phyloP scores from a whole-genome alignment of 2,113 vertebrate genomes.

The Ginglymostoma cirratum region DNA sequence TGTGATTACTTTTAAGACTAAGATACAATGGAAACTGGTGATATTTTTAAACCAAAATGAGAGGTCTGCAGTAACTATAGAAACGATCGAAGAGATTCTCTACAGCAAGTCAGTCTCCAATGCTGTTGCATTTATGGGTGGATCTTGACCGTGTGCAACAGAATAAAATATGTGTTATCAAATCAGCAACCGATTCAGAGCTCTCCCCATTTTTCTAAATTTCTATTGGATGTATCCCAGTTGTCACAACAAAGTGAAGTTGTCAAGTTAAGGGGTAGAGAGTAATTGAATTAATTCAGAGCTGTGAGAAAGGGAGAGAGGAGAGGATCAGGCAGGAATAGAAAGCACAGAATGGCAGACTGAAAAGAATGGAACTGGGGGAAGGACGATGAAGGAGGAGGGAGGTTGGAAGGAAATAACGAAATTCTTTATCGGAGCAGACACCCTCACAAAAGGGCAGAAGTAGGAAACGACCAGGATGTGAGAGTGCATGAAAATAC shows the following conservation, averaged over 20 bases:
- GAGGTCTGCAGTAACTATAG: conserved; percentile 19
- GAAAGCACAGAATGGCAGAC: not conserved
- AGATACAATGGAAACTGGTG: not conserved
- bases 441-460: not conserved
- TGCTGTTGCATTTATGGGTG: not conserved
- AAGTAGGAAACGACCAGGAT: not conserved
- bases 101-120: not conserved
- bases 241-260: not conserved
- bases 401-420: not conserved
- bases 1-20: not conserved
- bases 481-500: not conserved
- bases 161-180: not conserved
- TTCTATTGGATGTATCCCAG: not conserved
- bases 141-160: not conserved
- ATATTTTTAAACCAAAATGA: conserved; percentile 13
- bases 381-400: not conserved
- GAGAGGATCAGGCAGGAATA: no score
- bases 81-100: not conserved
- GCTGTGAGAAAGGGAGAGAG: not conserved
- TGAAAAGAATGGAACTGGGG: not conserved
- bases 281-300: not conserved
- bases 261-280: not conserved
- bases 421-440: not conserved
- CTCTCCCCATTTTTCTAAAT: not conserved
- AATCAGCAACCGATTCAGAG: not conserved